Evolutionary conservation across 2,797 vertebrate species (phyloP), one percentile per base, ranked within the genome.

Genomic region (Staurois parvus): DNA sequence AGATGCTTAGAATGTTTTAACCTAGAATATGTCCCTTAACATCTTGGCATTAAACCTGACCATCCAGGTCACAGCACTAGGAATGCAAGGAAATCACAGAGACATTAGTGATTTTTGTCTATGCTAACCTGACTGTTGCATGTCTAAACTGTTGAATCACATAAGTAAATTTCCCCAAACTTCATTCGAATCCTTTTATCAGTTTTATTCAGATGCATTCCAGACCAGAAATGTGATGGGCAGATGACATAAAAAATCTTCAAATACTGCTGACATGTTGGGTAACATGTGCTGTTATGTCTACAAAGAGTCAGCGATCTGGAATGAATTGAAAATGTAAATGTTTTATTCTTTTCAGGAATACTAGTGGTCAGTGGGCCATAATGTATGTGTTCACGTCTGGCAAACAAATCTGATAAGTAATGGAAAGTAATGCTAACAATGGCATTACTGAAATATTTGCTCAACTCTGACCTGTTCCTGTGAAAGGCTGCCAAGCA

Each of bases 391-490:
- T 48, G 21, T 78, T 64, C 29, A 85, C 69, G 28, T 79, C 28
- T 83, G 72, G 72, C 72, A 80, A 83, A 80, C 74, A 88, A 88
- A 74, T 84, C 77, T 83, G 56, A 72, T 34, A 81, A 72, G 68
- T 81, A 72, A 81, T 88, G 82, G 88, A 88, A 90, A 92, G 85
- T 85, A 93, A 86, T 42, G 67, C 72, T 83, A 92, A 92, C 89
- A 84, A 93, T 93, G 90, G 95, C 93, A 94, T 93, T 93, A 93
- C 91, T 93, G 89, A 85, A 89, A 29, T 87, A 92, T 95, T 95
- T 95, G 93, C 95, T 91, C 95, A 91, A 92, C 87, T 89, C 95
- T 97, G 93, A 99, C 97, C 98, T 99, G 96, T 94, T 96, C 94
- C 91, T 94, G 90, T 90, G 96, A 95, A 95, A 95, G 91, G 91